Percentiles rank a stretch among this genome's conserved stretches.
Conservation (phyloP, 2,113 vertebrate genomes). For the Cyphomyrus plagiostoma region DNA sequence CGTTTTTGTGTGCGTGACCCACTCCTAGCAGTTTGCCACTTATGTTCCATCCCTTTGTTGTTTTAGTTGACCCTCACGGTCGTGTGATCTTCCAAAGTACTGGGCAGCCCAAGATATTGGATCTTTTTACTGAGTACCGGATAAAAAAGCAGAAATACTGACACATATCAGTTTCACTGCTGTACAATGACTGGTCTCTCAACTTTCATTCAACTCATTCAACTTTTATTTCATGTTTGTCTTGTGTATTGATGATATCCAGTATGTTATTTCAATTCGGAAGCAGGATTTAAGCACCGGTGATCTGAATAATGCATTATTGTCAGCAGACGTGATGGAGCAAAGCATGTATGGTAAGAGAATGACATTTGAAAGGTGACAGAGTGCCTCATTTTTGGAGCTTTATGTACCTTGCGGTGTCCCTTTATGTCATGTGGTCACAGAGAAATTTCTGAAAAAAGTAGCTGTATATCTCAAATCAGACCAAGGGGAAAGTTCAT, state of each 20-base stretch:
- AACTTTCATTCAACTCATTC: background rate
- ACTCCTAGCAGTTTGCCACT: background rate
- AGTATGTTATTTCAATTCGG: background rate
- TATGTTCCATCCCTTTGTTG: background rate
- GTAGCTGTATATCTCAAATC: background rate
- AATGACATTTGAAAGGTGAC: background rate
- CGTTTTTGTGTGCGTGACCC: background rate
- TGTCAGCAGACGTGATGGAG: background rate
- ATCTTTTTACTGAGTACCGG: background rate
- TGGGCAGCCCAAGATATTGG: background rate
- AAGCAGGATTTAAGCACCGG: background rate
- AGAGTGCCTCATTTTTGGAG: background rate
- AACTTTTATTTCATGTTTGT: background rate
- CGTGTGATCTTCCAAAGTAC: background rate
- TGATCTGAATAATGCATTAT: background rate
- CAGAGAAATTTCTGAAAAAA: background rate
- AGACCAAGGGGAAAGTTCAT: background rate
- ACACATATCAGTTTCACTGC: background rate
- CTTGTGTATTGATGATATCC: background rate
- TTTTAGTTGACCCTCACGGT: background rate
- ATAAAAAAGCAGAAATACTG: background rate
- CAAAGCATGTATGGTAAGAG: background rate
- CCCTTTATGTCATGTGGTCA: background rate
- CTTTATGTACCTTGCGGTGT: background rate
- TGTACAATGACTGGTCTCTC: constrained; percentile 21